Evolutionary conservation across 2,888 invertebrate species (phyloP), one percentile per base, ranked within the genome.

Genomic region (Erebia epiphron): DNA sequence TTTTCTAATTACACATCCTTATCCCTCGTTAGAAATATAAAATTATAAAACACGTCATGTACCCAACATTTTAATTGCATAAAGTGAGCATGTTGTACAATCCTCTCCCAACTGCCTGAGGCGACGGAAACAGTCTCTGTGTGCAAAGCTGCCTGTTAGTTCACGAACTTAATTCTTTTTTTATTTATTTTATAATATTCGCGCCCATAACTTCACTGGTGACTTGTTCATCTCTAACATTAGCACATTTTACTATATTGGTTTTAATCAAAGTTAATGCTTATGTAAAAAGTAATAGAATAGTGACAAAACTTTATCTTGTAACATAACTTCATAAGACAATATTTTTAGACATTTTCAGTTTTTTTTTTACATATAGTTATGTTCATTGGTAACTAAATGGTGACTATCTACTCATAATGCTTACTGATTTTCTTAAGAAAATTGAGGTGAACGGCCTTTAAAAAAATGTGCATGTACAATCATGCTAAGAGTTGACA

Each of bases 31-130:
- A 63, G 50, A 65, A 65, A 16, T 50, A 65, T 10, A 66, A 43
- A 56, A 18, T 65, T 65, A 54, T 10, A 64, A 63, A 63, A 21
- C 50, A 50, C 50, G 18, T 63, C 14, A 41, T 56, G 56, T 56
- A 13, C 11, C 21, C 26, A 56, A 43, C 18, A 66, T 43, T n/a
- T 56, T 43, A 43, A 66, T 56, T 56, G 14, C 18, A 56, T 18
- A 66, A 43, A 56, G 56, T 4, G 56, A 43, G 18, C 18, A 49
- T 14, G 62, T 49, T 49, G 21, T 35, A 41, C 61, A 67, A 67
- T 67, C 67, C 52, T 50, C 41, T 50, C 13, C 26, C 18, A 52
- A 67, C 18, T 21, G 60, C 67, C 60, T 14, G 49, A 41, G 11
- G 60, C 16, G 18, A 16, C 60, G 50, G 60, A 60, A 60, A 13